Conservation (phyloP, 1,140 invertebrate species). For the Nephila pilipes region DNA sequence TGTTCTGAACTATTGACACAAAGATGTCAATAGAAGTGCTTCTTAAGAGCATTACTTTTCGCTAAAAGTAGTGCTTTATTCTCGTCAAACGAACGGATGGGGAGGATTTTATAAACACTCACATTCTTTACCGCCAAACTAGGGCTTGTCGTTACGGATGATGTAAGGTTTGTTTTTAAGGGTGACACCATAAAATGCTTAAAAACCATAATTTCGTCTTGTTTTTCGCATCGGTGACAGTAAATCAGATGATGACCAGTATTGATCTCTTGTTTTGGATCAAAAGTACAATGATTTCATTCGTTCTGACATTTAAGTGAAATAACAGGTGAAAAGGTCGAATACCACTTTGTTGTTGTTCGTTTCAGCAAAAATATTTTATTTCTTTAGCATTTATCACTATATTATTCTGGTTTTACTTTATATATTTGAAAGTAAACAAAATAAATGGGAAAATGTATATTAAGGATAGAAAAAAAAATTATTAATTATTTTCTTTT, state of each 20-base stretch:
- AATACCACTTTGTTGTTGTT: neutral
- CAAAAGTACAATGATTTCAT: neutral
- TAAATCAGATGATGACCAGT: constrained; percentile 6
- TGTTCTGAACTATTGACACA: constrained; percentile 56
- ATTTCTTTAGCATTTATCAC: no score
- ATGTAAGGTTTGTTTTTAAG: constrained; percentile 39
- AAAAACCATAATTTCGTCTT: constrained; percentile 2
- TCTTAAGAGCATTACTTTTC: constrained; percentile 50
- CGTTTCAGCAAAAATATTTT: no score
- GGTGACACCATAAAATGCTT: neutral
- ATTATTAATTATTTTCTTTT: no score
- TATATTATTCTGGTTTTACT: no score
- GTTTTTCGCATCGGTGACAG: neutral
- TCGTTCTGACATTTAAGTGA: neutral
- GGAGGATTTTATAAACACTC: neutral
- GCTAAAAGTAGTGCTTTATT: neutral
- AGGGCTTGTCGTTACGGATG: neutral
- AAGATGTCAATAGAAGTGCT: constrained; percentile 28
- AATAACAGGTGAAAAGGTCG: neutral
- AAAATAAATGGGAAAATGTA: no score
- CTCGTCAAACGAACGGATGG: neutral
- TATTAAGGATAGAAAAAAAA: no score
- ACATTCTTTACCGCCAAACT: neutral
- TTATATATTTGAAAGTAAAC: no score
- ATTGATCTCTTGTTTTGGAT: constrained; percentile 15